These are phyloP conservation scores for Pseudomyrmex concolor DNA, from an alignment of 1,140 invertebrate genomes.

Conservation along the genomic window DNA sequence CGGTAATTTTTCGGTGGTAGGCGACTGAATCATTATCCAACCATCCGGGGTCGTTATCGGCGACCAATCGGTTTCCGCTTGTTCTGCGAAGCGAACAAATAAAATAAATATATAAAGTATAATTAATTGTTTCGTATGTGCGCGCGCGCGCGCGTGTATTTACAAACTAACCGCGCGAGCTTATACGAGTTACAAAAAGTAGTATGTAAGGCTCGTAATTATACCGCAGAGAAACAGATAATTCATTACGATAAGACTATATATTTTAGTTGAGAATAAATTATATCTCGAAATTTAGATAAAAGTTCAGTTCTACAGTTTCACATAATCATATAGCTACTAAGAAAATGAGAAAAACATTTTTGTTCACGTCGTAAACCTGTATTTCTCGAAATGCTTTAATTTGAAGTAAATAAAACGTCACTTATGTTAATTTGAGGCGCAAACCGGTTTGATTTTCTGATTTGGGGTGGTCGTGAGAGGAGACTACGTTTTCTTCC, in stretches of 20 bases:
- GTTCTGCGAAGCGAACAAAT: constrained; percentile 77
- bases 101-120: background rate
- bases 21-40: constrained; percentile 87
- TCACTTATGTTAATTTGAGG: constrained; percentile 23
- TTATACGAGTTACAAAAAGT: too few species aligned
- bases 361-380: constrained; percentile 6
- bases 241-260: background rate
- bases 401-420: constrained; percentile 23
- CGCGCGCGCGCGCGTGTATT: too few species aligned
- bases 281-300: background rate
- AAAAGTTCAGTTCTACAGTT: background rate
- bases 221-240: background rate
- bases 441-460: constrained; percentile 44
- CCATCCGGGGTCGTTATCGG: constrained; percentile 87
- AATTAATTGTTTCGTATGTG: background rate
- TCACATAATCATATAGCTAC: too few species aligned
- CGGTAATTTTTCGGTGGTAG: constrained; percentile 76
- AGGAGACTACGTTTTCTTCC: background rate
- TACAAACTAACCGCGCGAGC: too few species aligned
- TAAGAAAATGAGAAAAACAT: background rate
- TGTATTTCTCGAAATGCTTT: constrained; percentile 17
- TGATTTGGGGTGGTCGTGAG: constrained; percentile 27
- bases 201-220: too few species aligned
- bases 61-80: constrained; percentile 83
- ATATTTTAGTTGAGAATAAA: background rate